Evolutionary conservation across 2,888 invertebrate species (phyloP).

Genomic region (Drosophila demipolita): DNA sequence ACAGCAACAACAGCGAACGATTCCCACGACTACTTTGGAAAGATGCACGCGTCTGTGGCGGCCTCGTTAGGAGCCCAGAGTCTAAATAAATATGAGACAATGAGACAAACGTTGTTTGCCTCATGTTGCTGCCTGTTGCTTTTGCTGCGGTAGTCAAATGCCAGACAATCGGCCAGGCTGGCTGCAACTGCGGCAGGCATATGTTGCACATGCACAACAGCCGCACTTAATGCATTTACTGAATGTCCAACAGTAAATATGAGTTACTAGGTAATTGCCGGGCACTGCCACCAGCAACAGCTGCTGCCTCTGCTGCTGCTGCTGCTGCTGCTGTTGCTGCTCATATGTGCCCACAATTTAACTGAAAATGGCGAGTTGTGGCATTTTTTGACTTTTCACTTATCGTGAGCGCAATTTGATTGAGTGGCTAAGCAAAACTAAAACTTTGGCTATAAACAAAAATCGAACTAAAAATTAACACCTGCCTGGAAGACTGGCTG

Average conservation of each 20-base stretch:
- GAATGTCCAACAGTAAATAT: constrained; percentile 78
- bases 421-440: constrained; percentile 56
- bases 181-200: constrained; percentile 38
- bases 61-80: constrained; percentile 69
- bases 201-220: constrained; percentile 63
- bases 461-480: constrained; percentile 68
- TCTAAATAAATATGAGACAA: constrained; percentile 79
- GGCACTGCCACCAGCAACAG: constrained; percentile 52
- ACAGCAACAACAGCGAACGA: constrained; percentile 47
- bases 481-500: constrained; percentile 51
- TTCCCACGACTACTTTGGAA: constrained; percentile 73
- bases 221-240: constrained; percentile 76
- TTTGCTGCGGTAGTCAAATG: constrained; percentile 47
- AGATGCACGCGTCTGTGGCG: constrained; percentile 71
- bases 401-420: constrained; percentile 75
- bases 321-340: constrained; percentile 21
- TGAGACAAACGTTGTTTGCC: constrained; percentile 64
- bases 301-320: constrained; percentile 14
- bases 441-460: constrained; percentile 18
- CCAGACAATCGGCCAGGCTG: constrained; percentile 58
- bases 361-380: constrained; percentile 40
- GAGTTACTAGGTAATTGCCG: constrained; percentile 79
- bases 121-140: constrained; percentile 37
- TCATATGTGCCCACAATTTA: constrained; percentile 54
- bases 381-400: constrained; percentile 73